Base-by-base conservation (phyloP, 1,140 invertebrate genomes). In the Cherax quadricarinatus region DNA sequence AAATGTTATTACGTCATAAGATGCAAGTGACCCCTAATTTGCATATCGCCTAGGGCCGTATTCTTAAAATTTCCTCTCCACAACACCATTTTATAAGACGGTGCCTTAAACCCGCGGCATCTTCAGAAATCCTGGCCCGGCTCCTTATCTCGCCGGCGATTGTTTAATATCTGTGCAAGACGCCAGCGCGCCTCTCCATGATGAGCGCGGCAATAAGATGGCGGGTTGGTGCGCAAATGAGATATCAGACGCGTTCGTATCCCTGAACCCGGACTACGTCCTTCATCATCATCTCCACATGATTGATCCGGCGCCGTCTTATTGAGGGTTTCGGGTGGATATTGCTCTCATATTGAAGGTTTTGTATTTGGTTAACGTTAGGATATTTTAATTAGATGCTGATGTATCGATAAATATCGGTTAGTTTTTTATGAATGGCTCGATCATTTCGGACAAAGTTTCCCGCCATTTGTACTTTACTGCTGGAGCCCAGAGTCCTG, bases 391-490 rank as follows among this genome's bases (percentile, higher is more conserved):
- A 48, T 53, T 53, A 41, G 10, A n/a, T n/a, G 60, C 4, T 24
- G 41, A 57, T 49, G 41, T 57, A 48, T 16, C 4, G 14, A 70
- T 60, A 24, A 66, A 30, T 41, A 24, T 48, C 24, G 24, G 14
- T 48, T 21, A 10, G 70, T 41, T 84, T 84, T 62, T 24, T 79
- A 12, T 62, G 51, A 79, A 24, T 21, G 51, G 53, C 57, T 80
- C 78, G 83, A 91, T 85, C 84, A 81, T 51, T 91, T 62, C 89
- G 89, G 84, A 91, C 84, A 80, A 91, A 91, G 89, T 91, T 91
- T 91, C 89, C 89, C 89, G 89, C 89, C 89, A 91, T 91, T 91
- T 91, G 89, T 91, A 91, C 89, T 91, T 91, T 91, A 91, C 89
- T 91, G 89, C 89, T 86, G 89, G 89, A 91, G 89, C 83, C 78